A percentile compares a stretch with the other conserved stretches of the same genome.
Evolutionary conservation across 2,888 invertebrate species (phyloP).

Genomic region (Hirtodrosophila trivittata): DNA sequence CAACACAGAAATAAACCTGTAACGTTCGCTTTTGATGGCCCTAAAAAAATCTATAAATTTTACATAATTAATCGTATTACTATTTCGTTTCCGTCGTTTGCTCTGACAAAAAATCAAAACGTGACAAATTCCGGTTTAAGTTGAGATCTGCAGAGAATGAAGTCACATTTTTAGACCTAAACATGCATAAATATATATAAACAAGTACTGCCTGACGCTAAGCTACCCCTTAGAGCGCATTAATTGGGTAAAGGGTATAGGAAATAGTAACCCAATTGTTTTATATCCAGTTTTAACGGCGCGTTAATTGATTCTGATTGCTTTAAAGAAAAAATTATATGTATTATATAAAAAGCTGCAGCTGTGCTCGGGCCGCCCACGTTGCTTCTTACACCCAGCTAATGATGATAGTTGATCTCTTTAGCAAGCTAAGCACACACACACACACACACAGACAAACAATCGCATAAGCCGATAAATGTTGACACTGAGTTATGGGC

Average conservation of each 20-base stretch:
- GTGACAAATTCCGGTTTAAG: neutral
- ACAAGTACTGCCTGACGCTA: too few species aligned
- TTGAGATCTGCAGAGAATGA: neutral
- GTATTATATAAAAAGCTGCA: constrained; percentile 10
- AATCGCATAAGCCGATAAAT: constrained; percentile 43
- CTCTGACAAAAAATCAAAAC: neutral
- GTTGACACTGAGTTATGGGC: constrained; percentile 67
- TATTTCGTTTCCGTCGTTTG: too few species aligned
- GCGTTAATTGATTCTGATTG: constrained; percentile 62
- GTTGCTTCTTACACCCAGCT: constrained; percentile 35
- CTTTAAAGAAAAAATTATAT: constrained; percentile 1
- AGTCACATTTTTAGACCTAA: too few species aligned
- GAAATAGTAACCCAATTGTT: constrained; percentile 46
- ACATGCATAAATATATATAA: too few species aligned
- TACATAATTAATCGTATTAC: neutral
- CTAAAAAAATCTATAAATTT: constrained; percentile 1
- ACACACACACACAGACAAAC: neutral
- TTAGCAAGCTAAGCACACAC: constrained; percentile 27
- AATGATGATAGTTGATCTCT: constrained; percentile 30
- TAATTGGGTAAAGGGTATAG: neutral
- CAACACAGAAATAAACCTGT: neutral
- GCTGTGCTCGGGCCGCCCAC: constrained; percentile 54
- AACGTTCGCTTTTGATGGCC: constrained; percentile 7
- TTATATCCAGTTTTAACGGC: constrained; percentile 47
- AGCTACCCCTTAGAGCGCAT: too few species aligned